These are phyloP conservation scores for Argyresthia albistria DNA, from an alignment of 2,888 invertebrate species.

Conservation along the genomic window DNA sequence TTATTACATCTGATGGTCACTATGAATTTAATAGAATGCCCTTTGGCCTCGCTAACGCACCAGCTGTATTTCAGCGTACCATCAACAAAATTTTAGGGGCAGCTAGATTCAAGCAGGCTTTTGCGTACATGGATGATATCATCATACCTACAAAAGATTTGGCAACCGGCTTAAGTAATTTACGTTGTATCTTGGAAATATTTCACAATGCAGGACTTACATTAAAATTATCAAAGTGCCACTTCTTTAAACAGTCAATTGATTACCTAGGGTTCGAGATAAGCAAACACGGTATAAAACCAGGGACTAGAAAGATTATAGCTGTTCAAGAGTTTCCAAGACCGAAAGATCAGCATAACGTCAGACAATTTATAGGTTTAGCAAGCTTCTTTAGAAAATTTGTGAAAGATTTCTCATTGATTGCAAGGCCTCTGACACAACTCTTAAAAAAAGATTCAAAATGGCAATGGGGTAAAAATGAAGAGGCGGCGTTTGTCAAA, in stretches of 20 bases:
- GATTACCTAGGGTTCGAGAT: slow-evolving; percentile 1
- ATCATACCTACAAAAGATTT: not conserved
- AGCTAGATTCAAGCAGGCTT: not conserved
- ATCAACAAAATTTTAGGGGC: no score
- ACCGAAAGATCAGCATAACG: slow-evolving; percentile 15
- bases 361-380: slow-evolving; percentile 21
- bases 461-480: no score
- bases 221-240: not conserved
- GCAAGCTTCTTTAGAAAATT: slow-evolving; percentile 22
- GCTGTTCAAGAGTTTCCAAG: slow-evolving; percentile 11
- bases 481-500: slow-evolving; percentile 15
- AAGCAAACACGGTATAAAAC: not conserved
- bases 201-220: not conserved
- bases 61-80: no score
- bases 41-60: not conserved
- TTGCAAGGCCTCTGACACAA: slow-evolving; percentile 18
- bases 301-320: not conserved
- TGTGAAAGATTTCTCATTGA: slow-evolving; percentile 16
- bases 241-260: not conserved
- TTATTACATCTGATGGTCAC: not conserved
- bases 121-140: slow-evolving; percentile 6
- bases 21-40: not conserved
- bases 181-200: not conserved
- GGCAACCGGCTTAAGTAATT: not conserved
- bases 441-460: slow-evolving; percentile 12